phyloP scores from a whole-genome alignment of 2,113 vertebrate species.

The Megaleporinus macrocephalus region DNA sequence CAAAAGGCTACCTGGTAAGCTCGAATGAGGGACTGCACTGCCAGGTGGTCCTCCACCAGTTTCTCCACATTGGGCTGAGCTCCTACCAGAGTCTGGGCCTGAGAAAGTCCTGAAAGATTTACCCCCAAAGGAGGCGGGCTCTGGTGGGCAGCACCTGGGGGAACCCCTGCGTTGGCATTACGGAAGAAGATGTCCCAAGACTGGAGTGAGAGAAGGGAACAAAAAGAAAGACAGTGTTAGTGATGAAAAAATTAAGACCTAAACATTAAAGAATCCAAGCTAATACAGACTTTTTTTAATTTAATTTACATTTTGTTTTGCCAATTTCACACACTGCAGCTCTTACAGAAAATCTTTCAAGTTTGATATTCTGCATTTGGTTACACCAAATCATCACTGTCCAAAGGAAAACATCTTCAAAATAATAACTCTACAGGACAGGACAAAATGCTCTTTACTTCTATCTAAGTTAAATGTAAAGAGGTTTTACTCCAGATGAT shows the following conservation, averaged over 20 bases:
- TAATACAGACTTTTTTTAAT: too few relatives aligned
- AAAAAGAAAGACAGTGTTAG: background rate
- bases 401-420: too few relatives aligned
- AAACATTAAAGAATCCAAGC: too few relatives aligned
- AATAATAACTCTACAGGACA: too few relatives aligned
- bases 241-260: background rate
- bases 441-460: too few relatives aligned
- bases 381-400: too few relatives aligned
- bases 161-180: conserved; percentile 85
- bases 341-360: too few relatives aligned
- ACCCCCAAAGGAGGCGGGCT: conserved; percentile 79
- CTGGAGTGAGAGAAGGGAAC: conserved; percentile 68
- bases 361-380: too few relatives aligned
- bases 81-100: conserved; percentile 74
- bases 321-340: too few relatives aligned
- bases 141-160: conserved; percentile 86
- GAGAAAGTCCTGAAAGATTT: conserved; percentile 68
- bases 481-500: too few relatives aligned
- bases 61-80: conserved; percentile 86
- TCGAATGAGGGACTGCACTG: conserved; percentile 93
- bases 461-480: too few relatives aligned
- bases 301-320: too few relatives aligned
- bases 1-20: conserved; percentile 86
- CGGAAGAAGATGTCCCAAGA: conserved; percentile 97
- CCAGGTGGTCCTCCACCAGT: conserved; percentile 91